A percentile compares a stretch with the other conserved stretches of the same genome.
These are phyloP conservation scores for Willisornis vidua DNA, from an alignment of 2,113 vertebrate genomes.

Conservation along the genomic window DNA sequence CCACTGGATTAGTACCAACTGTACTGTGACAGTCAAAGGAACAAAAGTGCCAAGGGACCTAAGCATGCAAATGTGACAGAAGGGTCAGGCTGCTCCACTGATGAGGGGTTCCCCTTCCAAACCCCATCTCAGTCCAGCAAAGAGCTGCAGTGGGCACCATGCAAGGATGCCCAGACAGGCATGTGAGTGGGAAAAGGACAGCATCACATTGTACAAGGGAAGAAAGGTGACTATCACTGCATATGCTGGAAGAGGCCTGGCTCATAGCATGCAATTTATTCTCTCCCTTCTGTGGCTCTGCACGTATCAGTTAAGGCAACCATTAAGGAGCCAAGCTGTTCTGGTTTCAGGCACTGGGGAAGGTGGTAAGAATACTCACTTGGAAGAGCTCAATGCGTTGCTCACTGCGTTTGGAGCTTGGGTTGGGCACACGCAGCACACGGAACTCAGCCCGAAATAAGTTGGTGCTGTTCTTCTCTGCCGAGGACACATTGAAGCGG, in stretches of 20 bases:
- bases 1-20: background rate
- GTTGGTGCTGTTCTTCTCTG: conserved; percentile 96
- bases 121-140: background rate
- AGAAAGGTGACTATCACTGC: background rate
- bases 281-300: background rate
- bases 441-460: conserved; percentile 96
- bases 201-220: background rate
- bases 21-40: background rate
- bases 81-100: background rate
- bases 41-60: background rate
- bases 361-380: conserved; percentile 68
- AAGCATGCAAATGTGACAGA: background rate
- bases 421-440: conserved; percentile 88
- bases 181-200: background rate
- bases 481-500: conserved; percentile 92
- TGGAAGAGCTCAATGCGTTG: conserved; percentile 98
- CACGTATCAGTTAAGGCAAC: background rate
- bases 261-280: background rate
- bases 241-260: background rate
- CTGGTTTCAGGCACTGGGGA: background rate
- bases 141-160: background rate
- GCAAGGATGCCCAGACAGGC: background rate
- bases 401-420: conserved; percentile 86
- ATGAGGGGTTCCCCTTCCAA: background rate
- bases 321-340: background rate